Conservation (phyloP, 2,888 invertebrate genomes). For the Nasonovia ribisnigri region DNA sequence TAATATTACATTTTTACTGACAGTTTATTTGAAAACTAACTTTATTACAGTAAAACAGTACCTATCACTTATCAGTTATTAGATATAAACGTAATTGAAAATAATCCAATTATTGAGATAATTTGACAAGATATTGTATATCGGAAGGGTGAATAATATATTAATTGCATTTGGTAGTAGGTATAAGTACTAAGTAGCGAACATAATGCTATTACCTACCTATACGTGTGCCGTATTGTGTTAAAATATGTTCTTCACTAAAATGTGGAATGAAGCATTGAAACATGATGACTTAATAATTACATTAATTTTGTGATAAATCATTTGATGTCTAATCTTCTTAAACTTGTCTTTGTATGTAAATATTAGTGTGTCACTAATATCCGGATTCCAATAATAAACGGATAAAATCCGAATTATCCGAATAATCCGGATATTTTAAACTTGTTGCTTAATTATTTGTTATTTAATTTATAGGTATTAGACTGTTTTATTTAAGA, state of each 20-base stretch:
- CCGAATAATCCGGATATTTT: no score
- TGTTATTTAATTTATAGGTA: no score
- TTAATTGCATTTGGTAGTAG: not conserved
- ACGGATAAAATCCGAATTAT: no score
- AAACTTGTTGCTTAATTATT: no score
- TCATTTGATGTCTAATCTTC: not conserved
- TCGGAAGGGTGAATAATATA: not conserved
- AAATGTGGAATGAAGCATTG: not conserved
- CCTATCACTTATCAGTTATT: not conserved
- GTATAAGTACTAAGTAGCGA: not conserved
- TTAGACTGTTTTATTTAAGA: no score
- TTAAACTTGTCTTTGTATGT: not conserved
- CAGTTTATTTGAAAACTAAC: not conserved
- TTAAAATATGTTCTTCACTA: not conserved
- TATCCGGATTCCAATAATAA: no score
- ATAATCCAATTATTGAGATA: conserved; percentile 28
- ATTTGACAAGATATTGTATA: not conserved
- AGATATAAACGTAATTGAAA: not conserved
- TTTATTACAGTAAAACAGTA: not conserved
- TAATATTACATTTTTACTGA: not conserved
- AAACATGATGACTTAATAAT: not conserved
- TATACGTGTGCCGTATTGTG: not conserved
- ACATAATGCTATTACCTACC: conserved; percentile 36
- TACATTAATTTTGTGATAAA: not conserved
- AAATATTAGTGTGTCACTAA: no score